Evolutionary conservation across 2,113 vertebrate genomes (phyloP).

Genomic region (Cynoglossus semilaevis): DNA sequence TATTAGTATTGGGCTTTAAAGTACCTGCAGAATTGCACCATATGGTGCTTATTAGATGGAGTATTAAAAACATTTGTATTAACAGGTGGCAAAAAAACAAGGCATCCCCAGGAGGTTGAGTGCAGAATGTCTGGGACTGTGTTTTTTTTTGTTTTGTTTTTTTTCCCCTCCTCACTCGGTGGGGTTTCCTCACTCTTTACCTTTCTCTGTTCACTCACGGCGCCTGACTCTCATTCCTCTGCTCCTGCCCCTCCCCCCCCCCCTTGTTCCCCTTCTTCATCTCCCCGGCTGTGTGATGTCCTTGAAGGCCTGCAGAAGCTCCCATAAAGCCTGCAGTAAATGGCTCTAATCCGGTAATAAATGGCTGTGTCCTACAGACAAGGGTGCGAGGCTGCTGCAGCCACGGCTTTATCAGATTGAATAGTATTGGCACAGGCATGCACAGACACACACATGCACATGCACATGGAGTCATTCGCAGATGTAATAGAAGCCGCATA

Average conservation of each 20-base stretch:
- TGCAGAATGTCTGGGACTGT: conserved; percentile 26
- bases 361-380: conserved; percentile 82
- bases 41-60: conserved; percentile 15
- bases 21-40: conserved; percentile 1
- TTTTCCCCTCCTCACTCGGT: conserved; percentile 12
- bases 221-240: conserved; percentile 26
- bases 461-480: conserved; percentile 36
- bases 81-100: conserved; percentile 23
- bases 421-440: conserved; percentile 65
- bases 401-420: conserved; percentile 75
- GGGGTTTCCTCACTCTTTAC: conserved; percentile 54
- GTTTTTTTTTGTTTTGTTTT: conserved; percentile 26
- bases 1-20: too few relatives aligned
- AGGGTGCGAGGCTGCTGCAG: conserved; percentile 75
- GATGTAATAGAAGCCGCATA: conserved; percentile 60
- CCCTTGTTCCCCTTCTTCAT: conserved; percentile 30
- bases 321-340: conserved; percentile 81
- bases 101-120: conserved; percentile 28
- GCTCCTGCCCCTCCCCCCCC: conserved; percentile 31
- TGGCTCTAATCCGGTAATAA: conserved; percentile 83
- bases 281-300: conserved; percentile 73
- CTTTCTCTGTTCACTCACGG: conserved; percentile 28
- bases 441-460: conserved; percentile 21
- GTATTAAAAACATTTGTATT: conserved; percentile 13
- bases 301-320: conserved; percentile 78